A percentile compares a stretch with the other conserved stretches of the same genome.
These are phyloP conservation scores for Acrocephalus arundinaceus DNA, from an alignment of 2,113 vertebrate species.

Conservation along the genomic window DNA sequence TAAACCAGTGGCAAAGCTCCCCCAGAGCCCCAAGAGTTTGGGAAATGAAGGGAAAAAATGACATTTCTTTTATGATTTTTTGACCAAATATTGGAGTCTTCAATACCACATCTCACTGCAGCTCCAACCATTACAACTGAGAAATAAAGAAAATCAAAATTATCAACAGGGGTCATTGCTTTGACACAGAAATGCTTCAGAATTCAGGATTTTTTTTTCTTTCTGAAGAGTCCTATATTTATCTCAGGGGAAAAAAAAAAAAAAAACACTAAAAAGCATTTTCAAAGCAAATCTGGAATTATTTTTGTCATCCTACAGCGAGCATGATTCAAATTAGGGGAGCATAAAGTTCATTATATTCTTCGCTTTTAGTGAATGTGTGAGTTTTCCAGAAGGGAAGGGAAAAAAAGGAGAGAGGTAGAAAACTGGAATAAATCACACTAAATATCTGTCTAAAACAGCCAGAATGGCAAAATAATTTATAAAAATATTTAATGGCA, in stretches of 20 bases:
- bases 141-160: not conserved
- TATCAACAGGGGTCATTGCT: not conserved
- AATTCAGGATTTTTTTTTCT: not conserved
- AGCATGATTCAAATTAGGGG: not conserved
- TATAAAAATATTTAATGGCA: not conserved
- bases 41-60: not conserved
- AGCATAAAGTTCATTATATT: not conserved
- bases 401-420: not conserved
- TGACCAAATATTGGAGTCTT: not conserved
- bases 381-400: not conserved
- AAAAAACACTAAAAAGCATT: not conserved
- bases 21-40: not conserved
- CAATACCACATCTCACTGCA: not conserved
- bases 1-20: not conserved
- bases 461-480: not conserved
- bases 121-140: not conserved
- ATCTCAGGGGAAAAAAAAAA: rapidly evolving
- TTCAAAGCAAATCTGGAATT: not conserved
- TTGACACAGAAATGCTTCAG: not conserved
- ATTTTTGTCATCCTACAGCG: not conserved
- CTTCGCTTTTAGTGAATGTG: not conserved
- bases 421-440: not conserved
- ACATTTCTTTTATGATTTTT: not conserved
- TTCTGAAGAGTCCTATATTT: not conserved
- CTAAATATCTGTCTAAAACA: not conserved